Base-by-base conservation (phyloP, 2,888 invertebrate genomes). In the Ormyrus nitidulus region DNA sequence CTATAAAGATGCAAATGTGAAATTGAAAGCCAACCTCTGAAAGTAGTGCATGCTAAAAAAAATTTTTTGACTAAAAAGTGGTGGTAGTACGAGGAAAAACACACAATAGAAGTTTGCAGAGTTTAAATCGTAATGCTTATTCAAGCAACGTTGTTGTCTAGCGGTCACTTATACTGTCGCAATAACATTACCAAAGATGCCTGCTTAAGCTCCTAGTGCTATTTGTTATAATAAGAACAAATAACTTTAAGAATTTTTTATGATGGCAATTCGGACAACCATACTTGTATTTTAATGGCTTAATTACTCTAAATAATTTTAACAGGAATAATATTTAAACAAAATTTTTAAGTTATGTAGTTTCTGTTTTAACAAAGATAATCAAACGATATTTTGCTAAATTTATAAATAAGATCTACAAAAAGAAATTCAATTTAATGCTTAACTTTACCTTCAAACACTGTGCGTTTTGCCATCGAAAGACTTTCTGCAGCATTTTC, bases 131-230 rank as follows among this genome's bases (percentile, higher is more conserved):
- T 54, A 78, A 73, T 64, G 71, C 56, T 77, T 66, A 66, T 66
- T 68, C 10, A 54, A 81, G 48, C 54, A 61, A 64, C 68, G 44
- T 54, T 59, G n/a, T 48, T 64, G 73, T 79, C 44, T 74, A 77
- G 46, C 64, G 62, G 64, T 65, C 58, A 73, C 61, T 72, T 68
- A 61, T 68, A 69, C 6, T 77, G 73, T 79, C 62, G 69, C 73
- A 76, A 79, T 82, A 79, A 76, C 73, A 69, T 82, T 75, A 81
- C 83, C 83, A 83, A 82, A 83, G 83, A 83, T 83, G 82, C 83
- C 83, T 82, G 83, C 82, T 83, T 83, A 49, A 71, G 70, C 56
- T 77, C 79, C 70, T 75, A 72, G 68, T 76, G 51, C 68, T 79
- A 66, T 73, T 76, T 70, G 61, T 78, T 68, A 70, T 70, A 34